These are phyloP conservation scores for roundworm (Caenorhabditis elegans) DNA, from an alignment of 1,140 invertebrate species.

Conservation along the genomic window WBcel235 BX284604.4:14463501-14464000, in stretches of 20 bases:
- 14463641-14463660: no score
- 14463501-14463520: constrained; percentile 25
- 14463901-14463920: not conserved
- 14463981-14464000: not conserved
- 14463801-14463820: constrained; percentile 33
- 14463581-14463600: constrained; percentile 14
- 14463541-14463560: constrained; percentile 11
- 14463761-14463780: constrained; percentile 36
- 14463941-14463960: constrained; percentile 32
- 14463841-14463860: no score
- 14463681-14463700: constrained; percentile 42
- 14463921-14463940: constrained; percentile 36
- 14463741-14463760: constrained; percentile 34
- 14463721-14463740: constrained; percentile 18
- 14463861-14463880: not conserved
- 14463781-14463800: constrained; percentile 35
- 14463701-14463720: constrained; percentile 40
- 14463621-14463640: not conserved
- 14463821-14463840: not conserved
- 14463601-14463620: constrained; percentile 27
- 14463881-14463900: constrained; percentile 4
- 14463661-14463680: constrained; percentile 16
- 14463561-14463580: constrained; percentile 26
- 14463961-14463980: constrained; percentile 20
- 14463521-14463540: constrained; percentile 37